Evolutionary conservation across 2,888 invertebrate genomes (phyloP).

Genomic region (Kuschelorhynchus macadamiae): DNA sequence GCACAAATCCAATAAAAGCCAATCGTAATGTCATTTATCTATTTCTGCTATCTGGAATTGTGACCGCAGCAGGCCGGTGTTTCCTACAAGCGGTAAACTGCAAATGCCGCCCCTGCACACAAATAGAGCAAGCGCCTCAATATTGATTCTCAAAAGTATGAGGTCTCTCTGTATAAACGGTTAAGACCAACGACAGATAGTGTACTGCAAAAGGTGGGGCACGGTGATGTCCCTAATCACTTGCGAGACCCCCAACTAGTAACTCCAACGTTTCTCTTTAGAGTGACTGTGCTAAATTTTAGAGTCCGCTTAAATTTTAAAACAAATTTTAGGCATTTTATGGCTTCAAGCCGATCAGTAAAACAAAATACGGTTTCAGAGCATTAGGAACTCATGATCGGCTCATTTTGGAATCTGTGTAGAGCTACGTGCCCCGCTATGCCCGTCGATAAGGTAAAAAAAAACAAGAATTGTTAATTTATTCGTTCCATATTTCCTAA

Average conservation of each 20-base stretch:
- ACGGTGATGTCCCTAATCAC: conserved; percentile 52
- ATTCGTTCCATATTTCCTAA: not conserved
- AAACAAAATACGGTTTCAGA: conserved; percentile 54
- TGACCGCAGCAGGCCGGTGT: not conserved
- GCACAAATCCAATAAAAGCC: too few species aligned
- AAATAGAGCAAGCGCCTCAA: conserved; percentile 61
- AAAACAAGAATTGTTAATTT: not conserved
- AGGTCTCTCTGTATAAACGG: conserved; percentile 40
- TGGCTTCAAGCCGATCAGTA: conserved; percentile 46
- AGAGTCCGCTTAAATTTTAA: conserved; percentile 20
- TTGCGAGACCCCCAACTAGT: conserved; percentile 40
- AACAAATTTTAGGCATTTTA: conserved; percentile 37
- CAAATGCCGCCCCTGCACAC: conserved; percentile 50
- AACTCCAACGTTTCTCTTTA: conserved; percentile 20
- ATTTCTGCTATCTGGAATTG: too few species aligned
- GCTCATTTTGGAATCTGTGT: conserved; percentile 97
- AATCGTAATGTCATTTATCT: too few species aligned
- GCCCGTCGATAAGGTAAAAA: conserved; percentile 92
- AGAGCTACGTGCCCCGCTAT: conserved; percentile 93
- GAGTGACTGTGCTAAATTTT: conserved; percentile 25
- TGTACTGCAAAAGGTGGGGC: conserved; percentile 63
- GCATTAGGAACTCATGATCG: conserved; percentile 83
- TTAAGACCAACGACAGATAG: conserved; percentile 55
- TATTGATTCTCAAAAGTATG: conserved; percentile 59
- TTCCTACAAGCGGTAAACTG: too few species aligned